Percentiles rank a stretch among this genome's conserved stretches.
Conservation (phyloP, 35 echinoderm and acorn worm genomes). For the Nesometra sesokonis region DNA sequence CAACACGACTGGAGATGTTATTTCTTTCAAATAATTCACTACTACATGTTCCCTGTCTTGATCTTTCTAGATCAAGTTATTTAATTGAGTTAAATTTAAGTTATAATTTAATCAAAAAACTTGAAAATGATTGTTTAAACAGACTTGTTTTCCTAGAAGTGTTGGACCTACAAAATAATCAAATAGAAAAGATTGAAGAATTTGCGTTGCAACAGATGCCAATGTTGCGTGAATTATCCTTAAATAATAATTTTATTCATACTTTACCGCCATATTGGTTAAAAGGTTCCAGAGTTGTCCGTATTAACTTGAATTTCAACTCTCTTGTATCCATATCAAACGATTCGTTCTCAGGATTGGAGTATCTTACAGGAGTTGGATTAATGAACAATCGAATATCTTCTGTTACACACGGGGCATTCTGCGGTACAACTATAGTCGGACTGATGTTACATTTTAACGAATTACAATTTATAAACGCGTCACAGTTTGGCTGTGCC, state of each 20-base stretch:
- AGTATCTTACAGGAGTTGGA: background rate
- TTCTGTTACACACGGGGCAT: background rate
- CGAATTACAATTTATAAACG: background rate
- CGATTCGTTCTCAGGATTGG: background rate
- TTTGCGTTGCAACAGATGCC: background rate
- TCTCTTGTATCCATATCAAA: background rate
- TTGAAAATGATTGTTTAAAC: background rate
- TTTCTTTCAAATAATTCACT: background rate
- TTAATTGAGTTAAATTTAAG: background rate
- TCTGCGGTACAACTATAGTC: background rate
- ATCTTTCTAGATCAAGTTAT: background rate
- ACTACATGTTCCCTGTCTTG: background rate
- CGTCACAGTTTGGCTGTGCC: background rate
- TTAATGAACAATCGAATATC: background rate
- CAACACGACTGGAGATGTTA: background rate
- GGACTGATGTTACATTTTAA: background rate
- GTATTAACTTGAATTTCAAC: background rate
- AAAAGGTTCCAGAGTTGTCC: background rate
- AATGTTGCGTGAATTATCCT: background rate
- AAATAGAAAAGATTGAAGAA: background rate
- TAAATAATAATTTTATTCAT: background rate
- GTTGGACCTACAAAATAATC: background rate
- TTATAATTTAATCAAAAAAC: background rate
- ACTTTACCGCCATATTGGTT: background rate
- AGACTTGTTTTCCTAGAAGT: background rate